A percentile compares a stretch with the other conserved stretches of the same genome.
These are phyloP conservation scores for Epizoanthus illoricatus DNA, from an alignment of 92 coral and sea anemone species.

Conservation along the genomic window DNA sequence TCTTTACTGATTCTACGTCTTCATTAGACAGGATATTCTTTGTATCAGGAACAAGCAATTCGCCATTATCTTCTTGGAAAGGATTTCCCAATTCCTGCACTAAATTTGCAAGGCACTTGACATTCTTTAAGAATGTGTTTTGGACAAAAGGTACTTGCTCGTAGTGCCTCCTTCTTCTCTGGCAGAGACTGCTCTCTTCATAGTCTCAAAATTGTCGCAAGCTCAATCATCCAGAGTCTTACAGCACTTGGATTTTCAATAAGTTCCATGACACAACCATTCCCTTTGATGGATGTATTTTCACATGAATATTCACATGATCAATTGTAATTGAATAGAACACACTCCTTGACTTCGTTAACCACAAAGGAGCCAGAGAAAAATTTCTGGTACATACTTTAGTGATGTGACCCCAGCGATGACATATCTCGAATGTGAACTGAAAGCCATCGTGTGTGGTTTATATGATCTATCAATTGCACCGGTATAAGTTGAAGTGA, in stretches of 20 bases:
- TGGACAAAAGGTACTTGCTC: constrained; percentile 23
- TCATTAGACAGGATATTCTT: constrained; percentile 44
- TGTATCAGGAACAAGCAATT: constrained; percentile 55
- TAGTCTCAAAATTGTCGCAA: too few relatives aligned
- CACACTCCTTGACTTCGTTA: constrained; percentile 42
- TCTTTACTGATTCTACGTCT: constrained; percentile 47
- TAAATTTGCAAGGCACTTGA: constrained; percentile 20
- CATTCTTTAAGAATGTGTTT: constrained; percentile 37
- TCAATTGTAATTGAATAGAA: constrained; percentile 65
- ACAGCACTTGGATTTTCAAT: too few relatives aligned
- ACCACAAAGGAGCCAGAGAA: constrained; percentile 60
- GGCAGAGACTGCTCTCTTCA: too few relatives aligned
- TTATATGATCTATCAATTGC: constrained; percentile 40
- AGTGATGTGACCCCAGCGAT: constrained; percentile 48
- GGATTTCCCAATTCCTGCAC: constrained; percentile 64
- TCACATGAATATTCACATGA: constrained; percentile 56
- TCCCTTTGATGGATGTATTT: constrained; percentile 67
- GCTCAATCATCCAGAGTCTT: too few relatives aligned
- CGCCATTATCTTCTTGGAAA: constrained; percentile 49
- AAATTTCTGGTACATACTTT: constrained; percentile 52
- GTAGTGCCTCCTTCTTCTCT: too few relatives aligned
- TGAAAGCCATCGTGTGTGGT: constrained; percentile 69
- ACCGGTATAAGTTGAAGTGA: too few relatives aligned
- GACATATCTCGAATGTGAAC: constrained; percentile 63
- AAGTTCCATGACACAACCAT: too few relatives aligned